These are phyloP conservation scores for Beaufortia kweichowensis DNA, from an alignment of 2,113 vertebrate genomes.

Conservation along the genomic window DNA sequence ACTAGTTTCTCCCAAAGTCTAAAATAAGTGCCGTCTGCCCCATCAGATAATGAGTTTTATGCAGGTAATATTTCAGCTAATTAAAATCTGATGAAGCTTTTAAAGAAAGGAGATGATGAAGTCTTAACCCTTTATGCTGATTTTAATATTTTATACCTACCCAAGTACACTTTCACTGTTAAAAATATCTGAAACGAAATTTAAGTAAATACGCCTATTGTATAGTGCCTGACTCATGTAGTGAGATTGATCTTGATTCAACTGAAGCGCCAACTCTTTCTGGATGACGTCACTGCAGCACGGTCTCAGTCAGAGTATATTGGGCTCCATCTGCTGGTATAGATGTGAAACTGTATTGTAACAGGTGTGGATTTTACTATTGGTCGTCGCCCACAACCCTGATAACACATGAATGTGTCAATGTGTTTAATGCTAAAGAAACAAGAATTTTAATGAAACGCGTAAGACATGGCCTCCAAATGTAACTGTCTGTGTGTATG, in stretches of 20 bases:
- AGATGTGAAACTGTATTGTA: neutral
- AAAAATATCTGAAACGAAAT: neutral
- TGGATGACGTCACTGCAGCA: neutral
- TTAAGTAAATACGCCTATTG: neutral
- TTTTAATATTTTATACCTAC: conserved; percentile 1
- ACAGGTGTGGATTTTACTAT: neutral
- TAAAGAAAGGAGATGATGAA: conserved; percentile 7
- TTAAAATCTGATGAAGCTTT: conserved; percentile 30
- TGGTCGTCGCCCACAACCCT: too few relatives aligned
- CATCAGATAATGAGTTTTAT: conserved; percentile 31
- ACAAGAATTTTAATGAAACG: neutral
- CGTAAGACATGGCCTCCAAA: neutral
- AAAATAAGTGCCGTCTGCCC: conserved; percentile 1
- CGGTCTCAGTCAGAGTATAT: neutral
- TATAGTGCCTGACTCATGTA: neutral
- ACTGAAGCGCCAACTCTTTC: neutral
- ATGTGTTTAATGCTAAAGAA: neutral
- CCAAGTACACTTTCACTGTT: neutral
- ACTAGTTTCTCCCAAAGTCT: too few relatives aligned
- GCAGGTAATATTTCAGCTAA: conserved; percentile 27
- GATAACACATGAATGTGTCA: too few relatives aligned
- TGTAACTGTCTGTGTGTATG: too few relatives aligned
- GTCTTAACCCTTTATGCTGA: conserved; percentile 2
- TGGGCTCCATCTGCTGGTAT: conserved; percentile 13
- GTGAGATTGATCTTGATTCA: neutral